phyloP scores from a whole-genome alignment of 2,888 invertebrate species.

The Watsonalla cultraria region DNA sequence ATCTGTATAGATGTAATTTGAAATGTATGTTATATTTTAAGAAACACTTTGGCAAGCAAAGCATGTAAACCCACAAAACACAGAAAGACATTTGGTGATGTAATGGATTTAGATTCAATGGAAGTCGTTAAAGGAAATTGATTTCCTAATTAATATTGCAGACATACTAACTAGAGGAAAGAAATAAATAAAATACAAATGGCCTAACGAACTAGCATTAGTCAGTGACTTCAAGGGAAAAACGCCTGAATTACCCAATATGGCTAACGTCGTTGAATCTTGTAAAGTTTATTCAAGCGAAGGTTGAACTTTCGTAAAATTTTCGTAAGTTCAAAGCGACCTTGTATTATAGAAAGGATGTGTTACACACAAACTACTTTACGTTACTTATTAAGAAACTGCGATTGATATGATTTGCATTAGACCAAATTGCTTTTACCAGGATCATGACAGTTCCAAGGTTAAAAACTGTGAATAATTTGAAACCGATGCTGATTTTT shows the following conservation, averaged over 20 bases:
- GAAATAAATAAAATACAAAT: no score
- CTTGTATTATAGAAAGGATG: not conserved
- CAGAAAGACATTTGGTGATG: no score
- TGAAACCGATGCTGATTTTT: no score
- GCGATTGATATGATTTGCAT: not conserved
- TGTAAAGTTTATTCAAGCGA: not conserved
- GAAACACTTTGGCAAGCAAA: no score
- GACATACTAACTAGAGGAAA: no score
- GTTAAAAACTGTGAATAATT: not conserved
- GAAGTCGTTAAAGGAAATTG: no score
- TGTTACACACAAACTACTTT: not conserved
- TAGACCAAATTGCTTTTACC: not conserved
- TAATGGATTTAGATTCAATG: no score
- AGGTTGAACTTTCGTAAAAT: not conserved
- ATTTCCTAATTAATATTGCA: no score
- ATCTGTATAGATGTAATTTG: no score
- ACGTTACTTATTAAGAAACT: not conserved
- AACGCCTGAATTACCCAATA: not conserved
- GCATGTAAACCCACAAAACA: no score
- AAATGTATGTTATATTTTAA: no score
- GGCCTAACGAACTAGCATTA: no score
- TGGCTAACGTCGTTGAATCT: not conserved
- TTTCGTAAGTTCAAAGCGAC: not conserved
- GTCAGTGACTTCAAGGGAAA: not conserved
- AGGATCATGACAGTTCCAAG: not conserved